Evolutionary conservation across 2,113 vertebrate genomes (phyloP).

Genomic region (Dicaeum eximium): DNA sequence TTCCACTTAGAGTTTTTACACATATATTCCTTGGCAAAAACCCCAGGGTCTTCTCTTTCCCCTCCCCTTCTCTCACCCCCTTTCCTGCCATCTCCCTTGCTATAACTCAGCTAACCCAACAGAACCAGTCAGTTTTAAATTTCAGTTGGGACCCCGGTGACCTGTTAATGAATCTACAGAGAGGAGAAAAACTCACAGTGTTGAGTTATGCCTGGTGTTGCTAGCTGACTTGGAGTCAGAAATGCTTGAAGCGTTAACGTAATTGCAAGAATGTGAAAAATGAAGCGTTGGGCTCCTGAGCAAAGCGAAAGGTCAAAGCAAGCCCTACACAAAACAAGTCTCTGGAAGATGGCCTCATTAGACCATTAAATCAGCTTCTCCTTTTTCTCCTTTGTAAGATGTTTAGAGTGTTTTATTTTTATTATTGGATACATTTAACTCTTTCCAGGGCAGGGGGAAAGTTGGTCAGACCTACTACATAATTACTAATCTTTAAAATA

Average conservation of each 20-base stretch:
- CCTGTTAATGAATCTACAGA: slow-evolving; percentile 86
- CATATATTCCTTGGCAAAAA: slow-evolving; percentile 46
- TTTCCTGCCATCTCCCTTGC: slow-evolving; percentile 68
- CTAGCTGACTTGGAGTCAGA: slow-evolving; percentile 91
- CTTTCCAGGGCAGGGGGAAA: slow-evolving; percentile 29
- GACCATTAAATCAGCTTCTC: slow-evolving; percentile 87
- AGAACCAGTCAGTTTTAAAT: slow-evolving; percentile 84
- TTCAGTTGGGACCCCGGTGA: slow-evolving; percentile 80
- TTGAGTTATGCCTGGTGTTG: slow-evolving; percentile 87
- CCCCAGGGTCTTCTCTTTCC: slow-evolving; percentile 34
- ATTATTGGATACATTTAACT: slow-evolving; percentile 54
- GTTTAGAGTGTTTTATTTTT: slow-evolving; percentile 63
- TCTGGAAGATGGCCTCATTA: slow-evolving; percentile 96
- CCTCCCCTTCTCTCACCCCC: slow-evolving; percentile 53
- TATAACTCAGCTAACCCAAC: slow-evolving; percentile 82
- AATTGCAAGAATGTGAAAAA: slow-evolving; percentile 99
- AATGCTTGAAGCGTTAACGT: slow-evolving; percentile 99
- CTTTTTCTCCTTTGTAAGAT: slow-evolving; percentile 58
- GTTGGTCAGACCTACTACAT: not conserved
- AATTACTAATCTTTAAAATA: slow-evolving; percentile 24
- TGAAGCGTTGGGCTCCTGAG: slow-evolving; percentile 93
- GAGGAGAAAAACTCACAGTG: slow-evolving; percentile 83
- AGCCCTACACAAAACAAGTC: slow-evolving; percentile 93
- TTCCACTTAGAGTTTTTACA: slow-evolving; percentile 56
- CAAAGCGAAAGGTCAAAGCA: slow-evolving; percentile 92